Percentiles rank a stretch among this genome's conserved stretches.
phyloP scores from a whole-genome alignment of 2,888 invertebrate species.

The Pardosa pseudoannulata region DNA sequence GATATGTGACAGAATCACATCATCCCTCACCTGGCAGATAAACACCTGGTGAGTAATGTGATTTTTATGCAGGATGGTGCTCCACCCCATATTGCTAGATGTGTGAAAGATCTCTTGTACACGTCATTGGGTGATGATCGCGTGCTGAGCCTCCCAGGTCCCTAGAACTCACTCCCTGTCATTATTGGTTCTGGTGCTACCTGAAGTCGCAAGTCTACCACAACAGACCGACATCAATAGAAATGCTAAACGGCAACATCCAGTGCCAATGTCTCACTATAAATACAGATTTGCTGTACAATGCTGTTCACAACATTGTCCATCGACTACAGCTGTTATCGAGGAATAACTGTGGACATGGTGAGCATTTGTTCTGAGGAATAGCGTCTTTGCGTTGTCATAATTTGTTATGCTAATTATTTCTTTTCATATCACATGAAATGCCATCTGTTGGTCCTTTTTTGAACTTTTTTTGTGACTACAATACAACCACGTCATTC shows the following conservation, averaged over 20 bases:
- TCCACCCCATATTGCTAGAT: conserved; percentile 6
- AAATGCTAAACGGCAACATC: background rate
- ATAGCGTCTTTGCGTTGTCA: background rate
- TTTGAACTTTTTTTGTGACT: background rate
- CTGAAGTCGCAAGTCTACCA: background rate
- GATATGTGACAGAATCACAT: too few relatives aligned
- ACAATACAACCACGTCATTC: background rate
- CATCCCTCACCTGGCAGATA: too few relatives aligned
- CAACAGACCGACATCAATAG: background rate
- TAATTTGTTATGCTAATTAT: conserved; percentile 8
- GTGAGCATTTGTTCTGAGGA: background rate
- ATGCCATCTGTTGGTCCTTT: background rate
- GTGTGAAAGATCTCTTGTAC: conserved; percentile 8
- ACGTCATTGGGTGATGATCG: background rate
- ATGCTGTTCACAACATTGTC: conserved; percentile 1
- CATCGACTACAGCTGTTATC: background rate
- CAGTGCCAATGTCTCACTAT: background rate
- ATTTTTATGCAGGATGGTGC: too few relatives aligned
- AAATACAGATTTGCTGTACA: background rate
- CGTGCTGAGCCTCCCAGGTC: conserved; percentile 1
- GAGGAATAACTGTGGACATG: background rate
- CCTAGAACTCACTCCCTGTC: background rate
- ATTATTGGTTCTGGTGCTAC: background rate
- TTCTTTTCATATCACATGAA: background rate
- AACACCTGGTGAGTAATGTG: too few relatives aligned